A percentile compares a stretch with the other conserved stretches of the same genome.
Conservation (phyloP, 2,113 vertebrate species). For the Rana temporaria region DNA sequence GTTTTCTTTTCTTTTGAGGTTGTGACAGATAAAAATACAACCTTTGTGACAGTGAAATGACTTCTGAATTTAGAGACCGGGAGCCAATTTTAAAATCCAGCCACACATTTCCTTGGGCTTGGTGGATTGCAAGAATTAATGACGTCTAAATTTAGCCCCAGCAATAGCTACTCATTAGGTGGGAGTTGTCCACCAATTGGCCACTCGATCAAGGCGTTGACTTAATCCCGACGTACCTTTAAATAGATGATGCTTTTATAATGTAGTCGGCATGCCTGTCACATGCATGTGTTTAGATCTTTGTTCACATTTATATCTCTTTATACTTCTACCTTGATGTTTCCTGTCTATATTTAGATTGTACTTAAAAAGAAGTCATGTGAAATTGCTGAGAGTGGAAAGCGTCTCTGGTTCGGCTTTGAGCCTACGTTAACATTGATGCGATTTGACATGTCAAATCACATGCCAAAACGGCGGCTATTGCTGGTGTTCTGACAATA, state of each 20-base stretch:
- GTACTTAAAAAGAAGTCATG: too few relatives aligned
- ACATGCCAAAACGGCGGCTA: too few relatives aligned
- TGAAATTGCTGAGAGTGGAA: too few relatives aligned
- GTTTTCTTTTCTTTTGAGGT: background rate
- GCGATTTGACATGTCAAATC: too few relatives aligned
- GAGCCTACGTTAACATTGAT: too few relatives aligned
- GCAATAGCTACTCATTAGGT: conserved; percentile 5
- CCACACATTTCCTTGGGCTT: background rate
- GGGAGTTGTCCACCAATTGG: conserved; percentile 35
- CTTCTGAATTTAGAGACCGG: background rate
- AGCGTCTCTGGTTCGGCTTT: too few relatives aligned
- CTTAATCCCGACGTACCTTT: background rate
- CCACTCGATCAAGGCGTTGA: conserved; percentile 20
- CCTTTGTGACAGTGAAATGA: too few relatives aligned
- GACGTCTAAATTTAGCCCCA: background rate
- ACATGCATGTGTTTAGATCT: too few relatives aligned
- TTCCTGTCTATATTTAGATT: too few relatives aligned
- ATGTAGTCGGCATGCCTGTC: background rate
- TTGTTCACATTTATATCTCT: too few relatives aligned
- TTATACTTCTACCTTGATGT: too few relatives aligned
- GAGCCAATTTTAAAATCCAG: background rate
- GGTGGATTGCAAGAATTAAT: background rate
- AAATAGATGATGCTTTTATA: background rate
- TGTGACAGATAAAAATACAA: background rate
- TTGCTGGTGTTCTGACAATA: too few relatives aligned